Evolutionary conservation across 2,113 vertebrate species (phyloP).

Genomic region (Daphoenositta chrysoptera): DNA sequence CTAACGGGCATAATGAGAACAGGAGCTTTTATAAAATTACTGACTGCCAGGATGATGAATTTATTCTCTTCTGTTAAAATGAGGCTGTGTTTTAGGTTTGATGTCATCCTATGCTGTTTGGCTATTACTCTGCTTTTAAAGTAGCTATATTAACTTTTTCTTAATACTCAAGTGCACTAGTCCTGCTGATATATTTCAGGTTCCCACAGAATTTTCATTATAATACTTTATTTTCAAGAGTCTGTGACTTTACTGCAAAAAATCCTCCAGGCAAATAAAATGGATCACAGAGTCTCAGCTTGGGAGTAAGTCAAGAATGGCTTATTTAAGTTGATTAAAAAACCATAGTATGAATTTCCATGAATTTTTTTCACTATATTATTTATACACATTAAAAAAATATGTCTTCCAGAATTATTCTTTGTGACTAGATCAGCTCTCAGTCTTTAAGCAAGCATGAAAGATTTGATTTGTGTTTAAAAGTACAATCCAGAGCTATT

Average conservation of each 20-base stretch:
- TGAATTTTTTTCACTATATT: not conserved
- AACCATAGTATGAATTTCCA: not conserved
- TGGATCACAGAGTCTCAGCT: not conserved
- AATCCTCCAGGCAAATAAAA: not conserved
- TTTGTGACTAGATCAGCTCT: not conserved
- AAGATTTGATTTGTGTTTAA: not conserved
- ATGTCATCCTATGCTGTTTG: not conserved
- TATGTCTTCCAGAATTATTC: not conserved
- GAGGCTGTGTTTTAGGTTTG: not conserved
- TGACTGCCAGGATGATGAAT: slow-evolving; percentile 31
- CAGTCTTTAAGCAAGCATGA: not conserved
- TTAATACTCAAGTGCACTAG: not conserved
- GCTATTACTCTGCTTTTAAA: not conserved
- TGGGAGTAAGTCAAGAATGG: not conserved
- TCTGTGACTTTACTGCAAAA: not conserved
- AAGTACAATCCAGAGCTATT: not conserved
- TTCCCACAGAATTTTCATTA: not conserved
- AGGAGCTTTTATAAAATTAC: slow-evolving; percentile 25
- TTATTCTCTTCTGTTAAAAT: slow-evolving; percentile 24
- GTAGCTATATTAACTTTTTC: not conserved
- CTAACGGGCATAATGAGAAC: slow-evolving; percentile 32
- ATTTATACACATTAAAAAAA: not conserved
- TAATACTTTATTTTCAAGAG: not conserved
- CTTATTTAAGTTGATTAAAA: not conserved
- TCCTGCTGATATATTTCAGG: not conserved